Conservation (phyloP, 92 coral and sea anemone genomes). For the Porites cylindrica region DNA sequence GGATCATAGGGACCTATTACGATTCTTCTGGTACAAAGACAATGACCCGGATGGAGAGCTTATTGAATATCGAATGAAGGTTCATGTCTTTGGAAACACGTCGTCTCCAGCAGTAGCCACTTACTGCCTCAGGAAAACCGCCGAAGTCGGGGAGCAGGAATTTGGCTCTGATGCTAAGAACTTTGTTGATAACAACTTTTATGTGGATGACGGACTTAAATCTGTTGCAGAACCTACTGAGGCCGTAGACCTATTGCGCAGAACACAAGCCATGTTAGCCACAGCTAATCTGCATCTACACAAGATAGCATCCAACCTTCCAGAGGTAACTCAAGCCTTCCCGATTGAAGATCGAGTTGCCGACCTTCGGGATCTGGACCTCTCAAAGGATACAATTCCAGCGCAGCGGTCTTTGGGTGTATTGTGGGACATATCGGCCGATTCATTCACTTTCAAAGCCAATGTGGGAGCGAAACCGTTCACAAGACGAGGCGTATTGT, state of each 20-base stretch:
- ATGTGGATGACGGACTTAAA: neutral
- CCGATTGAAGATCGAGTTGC: constrained; percentile 8
- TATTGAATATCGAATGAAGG: constrained; percentile 45
- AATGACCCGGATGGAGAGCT: constrained; percentile 26
- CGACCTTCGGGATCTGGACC: constrained; percentile 14
- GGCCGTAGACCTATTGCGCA: neutral
- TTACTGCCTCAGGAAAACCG: constrained; percentile 36
- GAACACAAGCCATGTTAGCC: constrained; percentile 21
- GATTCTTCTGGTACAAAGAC: constrained; percentile 46
- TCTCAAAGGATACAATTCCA: constrained; percentile 17
- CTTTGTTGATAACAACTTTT: neutral
- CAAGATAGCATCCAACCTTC: constrained; percentile 21
- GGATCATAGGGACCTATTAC: constrained; percentile 30
- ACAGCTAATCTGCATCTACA: neutral
- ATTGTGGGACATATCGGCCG: constrained; percentile 28
- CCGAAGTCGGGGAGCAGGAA: neutral
- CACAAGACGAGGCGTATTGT: constrained; percentile 39
- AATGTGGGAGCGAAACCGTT: neutral
- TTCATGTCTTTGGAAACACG: constrained; percentile 28
- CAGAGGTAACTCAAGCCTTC: constrained; percentile 17
- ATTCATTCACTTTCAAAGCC: constrained; percentile 33
- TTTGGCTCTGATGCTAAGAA: no score
- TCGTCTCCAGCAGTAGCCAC: constrained; percentile 30
- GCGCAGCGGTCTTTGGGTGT: constrained; percentile 34
- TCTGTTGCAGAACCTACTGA: neutral